Base-by-base conservation (phyloP, 2,797 vertebrate species). In the Neostethus bicornis region DNA sequence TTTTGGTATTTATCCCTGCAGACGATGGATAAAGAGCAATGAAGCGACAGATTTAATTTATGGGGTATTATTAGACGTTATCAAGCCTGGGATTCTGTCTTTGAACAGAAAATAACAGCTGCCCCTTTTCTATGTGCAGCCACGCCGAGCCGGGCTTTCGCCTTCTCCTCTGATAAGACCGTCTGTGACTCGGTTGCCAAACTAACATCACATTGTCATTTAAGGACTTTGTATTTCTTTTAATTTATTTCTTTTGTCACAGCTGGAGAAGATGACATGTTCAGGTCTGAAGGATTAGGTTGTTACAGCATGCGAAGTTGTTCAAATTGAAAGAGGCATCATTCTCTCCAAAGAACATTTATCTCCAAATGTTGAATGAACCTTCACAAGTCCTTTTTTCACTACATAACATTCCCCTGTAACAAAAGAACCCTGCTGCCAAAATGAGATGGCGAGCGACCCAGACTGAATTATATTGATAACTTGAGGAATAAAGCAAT, bases 1-100 rank as follows among this genome's bases (percentile, higher is more conserved):
- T 52, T 66, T 63, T 70, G 41, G 58, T 79, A 70, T 86, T 82
- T 85, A 78, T 85, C 76, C 44, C 20, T 47, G 67, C 52, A 55
- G 61, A 56, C 38, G 57, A 61, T 56, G 54, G 62, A 44, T 46
- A 32, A 60, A 48, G 71, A 16, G 23, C 69, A 70, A 51, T 64
- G 73, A 75, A 77, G 77, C 66, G 11, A 54, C 51, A 73, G 74
- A 83, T 88, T 84, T 86, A 85, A 87, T 85, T 82, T 82, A 86
- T 84, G 79, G 59, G 17, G 45, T 49, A 59, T 86, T 86, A 86
- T 84, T 83, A 79, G 73, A 88, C 78, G 47, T 85, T 82, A 88
- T 85, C 81, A 43, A 69, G 75, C 68, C 10, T 17, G 31, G 61
- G 68, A 81, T 84, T 66, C 65, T 49, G 60, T 51, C 4, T 57